Conservation (phyloP, 1,140 invertebrate genomes). For the Melipona quadrifasciata region DNA sequence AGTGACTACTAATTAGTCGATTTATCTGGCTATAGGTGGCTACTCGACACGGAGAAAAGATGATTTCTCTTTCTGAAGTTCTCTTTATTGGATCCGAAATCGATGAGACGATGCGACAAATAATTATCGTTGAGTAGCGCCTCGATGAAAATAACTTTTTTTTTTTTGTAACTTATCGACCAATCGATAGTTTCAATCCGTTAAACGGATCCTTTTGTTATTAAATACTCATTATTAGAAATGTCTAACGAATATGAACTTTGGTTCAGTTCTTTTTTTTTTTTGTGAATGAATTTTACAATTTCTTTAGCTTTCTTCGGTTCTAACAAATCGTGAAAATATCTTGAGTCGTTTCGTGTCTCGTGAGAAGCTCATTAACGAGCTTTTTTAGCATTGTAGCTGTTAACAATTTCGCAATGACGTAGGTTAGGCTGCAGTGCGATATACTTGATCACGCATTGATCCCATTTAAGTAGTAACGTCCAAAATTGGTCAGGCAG, state of each 20-base stretch:
- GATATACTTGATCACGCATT: constrained; percentile 28
- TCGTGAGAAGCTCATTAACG: constrained; percentile 1
- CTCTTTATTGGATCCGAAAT: neutral
- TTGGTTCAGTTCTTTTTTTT: neutral
- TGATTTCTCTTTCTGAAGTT: neutral
- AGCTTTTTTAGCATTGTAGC: neutral
- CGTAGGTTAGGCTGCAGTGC: constrained; percentile 50
- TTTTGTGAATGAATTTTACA: neutral
- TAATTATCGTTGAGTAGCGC: constrained; percentile 43
- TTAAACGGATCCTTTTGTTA: neutral
- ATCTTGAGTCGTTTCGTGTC: neutral
- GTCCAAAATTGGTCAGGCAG: constrained; percentile 26
- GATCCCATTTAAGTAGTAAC: constrained; percentile 46
- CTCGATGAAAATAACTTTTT: constrained; percentile 12
- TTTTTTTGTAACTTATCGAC: constrained; percentile 46
- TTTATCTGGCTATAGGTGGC: neutral
- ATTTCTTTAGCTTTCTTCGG: neutral
- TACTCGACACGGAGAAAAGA: neutral
- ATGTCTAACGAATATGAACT: neutral
- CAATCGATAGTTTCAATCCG: constrained; percentile 18
- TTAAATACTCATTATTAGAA: neutral
- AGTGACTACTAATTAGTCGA: constrained; percentile 25
- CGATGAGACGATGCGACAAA: neutral
- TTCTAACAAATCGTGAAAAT: neutral
- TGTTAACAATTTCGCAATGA: constrained; percentile 27